phyloP scores from a whole-genome alignment of 92 coral and sea anemone species.

The Actinostola sp. region DNA sequence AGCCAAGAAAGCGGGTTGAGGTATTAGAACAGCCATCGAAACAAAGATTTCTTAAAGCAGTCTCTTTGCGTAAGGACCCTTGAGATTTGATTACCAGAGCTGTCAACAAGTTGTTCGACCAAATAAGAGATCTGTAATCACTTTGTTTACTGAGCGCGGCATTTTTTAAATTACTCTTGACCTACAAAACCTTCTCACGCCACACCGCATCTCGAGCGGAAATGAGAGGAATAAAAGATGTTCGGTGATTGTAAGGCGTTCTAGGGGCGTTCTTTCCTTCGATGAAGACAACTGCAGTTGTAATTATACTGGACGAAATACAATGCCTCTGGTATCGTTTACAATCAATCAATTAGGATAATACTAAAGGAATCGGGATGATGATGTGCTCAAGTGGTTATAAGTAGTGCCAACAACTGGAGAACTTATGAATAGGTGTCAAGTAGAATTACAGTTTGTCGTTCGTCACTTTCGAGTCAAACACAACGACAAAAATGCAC shows the following conservation, averaged over 20 bases:
- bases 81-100: constrained; percentile 14
- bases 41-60: constrained; percentile 2
- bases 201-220: constrained; percentile 51
- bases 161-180: constrained; percentile 12
- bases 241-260: constrained; percentile 27
- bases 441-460: constrained; percentile 19
- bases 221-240: constrained; percentile 17
- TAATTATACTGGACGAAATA: constrained; percentile 60
- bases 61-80: constrained; percentile 17
- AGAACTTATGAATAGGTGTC: constrained; percentile 37
- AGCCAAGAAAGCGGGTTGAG: neutral
- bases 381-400: constrained; percentile 14
- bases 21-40: neutral
- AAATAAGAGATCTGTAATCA: constrained; percentile 31
- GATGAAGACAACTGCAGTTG: constrained; percentile 62
- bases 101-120: constrained; percentile 39
- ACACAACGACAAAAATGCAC: neutral
- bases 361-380: constrained; percentile 21
- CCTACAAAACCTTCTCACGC: constrained; percentile 11
- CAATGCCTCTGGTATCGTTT: constrained; percentile 66
- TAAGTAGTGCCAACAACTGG: constrained; percentile 10
- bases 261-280: constrained; percentile 63
- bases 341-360: constrained; percentile 68
- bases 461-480: constrained; percentile 1
- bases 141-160: constrained; percentile 52